These are phyloP conservation scores for Neoniphon sammara DNA, from an alignment of 2,797 vertebrate species.

Conservation along the genomic window DNA sequence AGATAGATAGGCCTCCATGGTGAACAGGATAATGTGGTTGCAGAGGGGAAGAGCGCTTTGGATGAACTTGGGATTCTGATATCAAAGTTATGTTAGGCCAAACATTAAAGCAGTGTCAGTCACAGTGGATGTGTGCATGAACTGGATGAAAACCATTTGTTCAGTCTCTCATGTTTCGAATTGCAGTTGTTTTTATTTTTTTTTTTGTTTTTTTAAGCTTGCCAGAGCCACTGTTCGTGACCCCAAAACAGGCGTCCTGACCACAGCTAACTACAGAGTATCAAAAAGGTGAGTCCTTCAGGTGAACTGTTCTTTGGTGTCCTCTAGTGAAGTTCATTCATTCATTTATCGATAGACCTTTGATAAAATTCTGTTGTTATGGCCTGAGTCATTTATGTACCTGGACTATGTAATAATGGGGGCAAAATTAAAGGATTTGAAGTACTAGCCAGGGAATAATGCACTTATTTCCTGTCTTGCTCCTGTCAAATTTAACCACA, in stretches of 20 bases:
- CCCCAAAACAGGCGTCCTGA: constrained; percentile 95
- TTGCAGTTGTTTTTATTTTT: background rate
- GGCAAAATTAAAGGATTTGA: no score
- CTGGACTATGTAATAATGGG: no score
- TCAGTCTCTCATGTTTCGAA: background rate
- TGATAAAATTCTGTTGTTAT: background rate
- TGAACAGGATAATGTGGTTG: background rate
- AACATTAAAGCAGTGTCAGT: background rate
- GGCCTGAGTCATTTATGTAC: background rate
- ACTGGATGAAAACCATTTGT: background rate
- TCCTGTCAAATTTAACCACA: no score
- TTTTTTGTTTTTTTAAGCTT: constrained; percentile 80
- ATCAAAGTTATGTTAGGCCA: no score
- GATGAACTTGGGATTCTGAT: background rate
- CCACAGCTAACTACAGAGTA: constrained; percentile 96
- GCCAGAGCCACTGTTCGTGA: constrained; percentile 96
- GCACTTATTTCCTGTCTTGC: no score
- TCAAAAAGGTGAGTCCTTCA: constrained; percentile 91
- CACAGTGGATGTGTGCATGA: background rate
- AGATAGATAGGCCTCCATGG: background rate
- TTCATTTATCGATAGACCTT: background rate
- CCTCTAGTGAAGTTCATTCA: background rate
- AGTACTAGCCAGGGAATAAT: no score
- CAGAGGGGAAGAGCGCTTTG: background rate
- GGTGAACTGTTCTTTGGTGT: background rate